Conservation (phyloP, 2,113 vertebrate species). For the Coptodon rendalli region DNA sequence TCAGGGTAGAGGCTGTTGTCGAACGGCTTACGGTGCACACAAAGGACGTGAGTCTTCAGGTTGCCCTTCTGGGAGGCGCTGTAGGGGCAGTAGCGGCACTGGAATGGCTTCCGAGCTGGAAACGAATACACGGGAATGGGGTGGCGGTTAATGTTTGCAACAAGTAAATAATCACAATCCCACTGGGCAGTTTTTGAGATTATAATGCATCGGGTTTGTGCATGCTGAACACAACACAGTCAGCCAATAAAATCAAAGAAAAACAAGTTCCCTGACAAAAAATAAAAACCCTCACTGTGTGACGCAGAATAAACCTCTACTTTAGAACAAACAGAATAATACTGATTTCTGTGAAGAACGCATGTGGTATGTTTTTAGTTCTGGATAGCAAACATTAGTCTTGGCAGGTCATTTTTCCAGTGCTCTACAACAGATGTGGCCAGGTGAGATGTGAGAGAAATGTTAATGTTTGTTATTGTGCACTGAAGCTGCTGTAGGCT, state of each 20-base stretch:
- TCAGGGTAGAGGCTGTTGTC: constrained; percentile 96
- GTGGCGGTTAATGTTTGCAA: background rate
- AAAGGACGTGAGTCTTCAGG: constrained; percentile 93
- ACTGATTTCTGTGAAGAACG: background rate
- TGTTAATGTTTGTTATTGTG: background rate
- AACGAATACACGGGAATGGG: background rate
- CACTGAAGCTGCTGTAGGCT: background rate
- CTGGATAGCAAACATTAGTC: background rate
- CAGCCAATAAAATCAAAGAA: background rate
- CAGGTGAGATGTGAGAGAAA: background rate
- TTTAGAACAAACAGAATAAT: background rate
- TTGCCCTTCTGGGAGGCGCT: constrained; percentile 97
- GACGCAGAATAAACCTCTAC: background rate
- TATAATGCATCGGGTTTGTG: background rate
- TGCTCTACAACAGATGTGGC: background rate
- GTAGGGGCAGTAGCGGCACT: constrained; percentile 91
- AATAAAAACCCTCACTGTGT: background rate
- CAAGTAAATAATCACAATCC: background rate
- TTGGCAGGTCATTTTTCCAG: background rate
- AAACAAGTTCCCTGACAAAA: background rate
- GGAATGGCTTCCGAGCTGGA: constrained; percentile 87
- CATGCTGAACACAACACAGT: background rate
- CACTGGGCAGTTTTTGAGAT: background rate
- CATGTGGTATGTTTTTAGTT: background rate
- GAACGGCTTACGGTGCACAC: constrained; percentile 93